Conservation (phyloP, 1,140 invertebrate species). For the Zaprionus africanus region DNA sequence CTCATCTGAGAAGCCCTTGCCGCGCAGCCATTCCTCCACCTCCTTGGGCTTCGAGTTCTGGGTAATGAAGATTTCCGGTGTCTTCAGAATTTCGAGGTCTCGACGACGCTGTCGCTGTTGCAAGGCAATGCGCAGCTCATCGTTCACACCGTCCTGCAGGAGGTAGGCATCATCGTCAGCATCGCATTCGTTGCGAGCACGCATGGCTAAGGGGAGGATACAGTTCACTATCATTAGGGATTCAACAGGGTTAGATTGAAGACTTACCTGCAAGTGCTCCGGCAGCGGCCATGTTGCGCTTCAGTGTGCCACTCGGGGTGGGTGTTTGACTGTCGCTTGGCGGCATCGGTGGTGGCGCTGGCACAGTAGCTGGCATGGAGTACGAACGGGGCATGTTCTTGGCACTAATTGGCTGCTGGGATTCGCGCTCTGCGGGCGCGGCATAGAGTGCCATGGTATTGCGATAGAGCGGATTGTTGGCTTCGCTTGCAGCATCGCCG, state of each 20-base stretch:
- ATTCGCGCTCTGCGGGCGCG: constrained; percentile 50
- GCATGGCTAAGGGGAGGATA: constrained; percentile 45
- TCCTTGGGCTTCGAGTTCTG: constrained; percentile 87
- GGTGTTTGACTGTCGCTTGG: constrained; percentile 74
- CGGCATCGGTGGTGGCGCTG: constrained; percentile 77
- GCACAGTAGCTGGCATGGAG: constrained; percentile 76
- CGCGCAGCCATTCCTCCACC: constrained; percentile 90
- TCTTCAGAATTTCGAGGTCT: constrained; percentile 88
- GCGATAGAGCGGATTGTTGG: constrained; percentile 57
- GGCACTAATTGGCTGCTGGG: constrained; percentile 41
- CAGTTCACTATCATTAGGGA: too few relatives aligned
- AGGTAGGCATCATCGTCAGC: constrained; percentile 60
- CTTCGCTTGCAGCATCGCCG: constrained; percentile 43
- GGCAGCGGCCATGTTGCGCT: constrained; percentile 65
- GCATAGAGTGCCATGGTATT: constrained; percentile 70
- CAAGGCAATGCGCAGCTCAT: constrained; percentile 89
- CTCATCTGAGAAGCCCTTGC: constrained; percentile 89
- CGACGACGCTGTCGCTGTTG: constrained; percentile 85
- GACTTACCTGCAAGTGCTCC: constrained; percentile 56
- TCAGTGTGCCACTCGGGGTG: constrained; percentile 66
- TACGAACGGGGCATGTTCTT: constrained; percentile 70
- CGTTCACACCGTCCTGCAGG: constrained; percentile 86
- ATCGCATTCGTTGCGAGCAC: constrained; percentile 71
- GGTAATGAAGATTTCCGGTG: constrained; percentile 90
- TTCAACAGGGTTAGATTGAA: too few relatives aligned